Conservation (phyloP, 2,797 vertebrate species). For the Psittacula echo region DNA sequence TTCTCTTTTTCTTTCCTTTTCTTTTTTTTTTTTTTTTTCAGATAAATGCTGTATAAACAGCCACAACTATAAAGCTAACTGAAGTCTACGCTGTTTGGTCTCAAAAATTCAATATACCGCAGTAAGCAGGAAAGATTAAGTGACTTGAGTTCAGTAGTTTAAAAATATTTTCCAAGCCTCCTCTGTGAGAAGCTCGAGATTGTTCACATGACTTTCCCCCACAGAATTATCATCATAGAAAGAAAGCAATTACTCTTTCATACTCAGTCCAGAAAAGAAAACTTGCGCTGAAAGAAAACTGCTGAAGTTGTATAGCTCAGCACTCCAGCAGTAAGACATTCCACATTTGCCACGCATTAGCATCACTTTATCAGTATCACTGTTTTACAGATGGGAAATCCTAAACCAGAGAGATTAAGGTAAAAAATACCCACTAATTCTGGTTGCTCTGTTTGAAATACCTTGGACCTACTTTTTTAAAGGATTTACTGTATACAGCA, state of each 20-base stretch:
- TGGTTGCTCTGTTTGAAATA: background rate
- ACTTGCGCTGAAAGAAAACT: conserved; percentile 7
- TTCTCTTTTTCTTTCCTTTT: background rate
- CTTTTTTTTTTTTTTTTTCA: background rate
- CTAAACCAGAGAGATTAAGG: background rate
- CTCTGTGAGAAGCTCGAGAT: background rate
- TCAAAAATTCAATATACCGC: conserved; percentile 41
- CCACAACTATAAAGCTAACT: background rate
- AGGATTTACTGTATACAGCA: conserved; percentile 2
- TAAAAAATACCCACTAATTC: conserved; percentile 6
- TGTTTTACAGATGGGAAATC: background rate
- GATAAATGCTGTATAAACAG: conserved; percentile 24
- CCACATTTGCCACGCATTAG: background rate
- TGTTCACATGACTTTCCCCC: conserved; percentile 39
- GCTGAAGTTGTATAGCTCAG: conserved; percentile 24
- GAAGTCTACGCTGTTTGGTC: conserved; percentile 13
- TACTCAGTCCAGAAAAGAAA: conserved; percentile 8
- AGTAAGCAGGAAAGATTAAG: conserved; percentile 50
- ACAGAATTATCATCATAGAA: conserved; percentile 24
- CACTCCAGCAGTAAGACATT: background rate
- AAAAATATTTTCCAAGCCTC: conserved; percentile 59
- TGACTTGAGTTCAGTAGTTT: conserved; percentile 35
- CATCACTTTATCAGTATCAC: background rate
- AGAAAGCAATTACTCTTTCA: conserved; percentile 43
- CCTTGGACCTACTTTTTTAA: background rate